Base-by-base conservation (phyloP, 2,113 vertebrate genomes). In the Motacilla alba region DNA sequence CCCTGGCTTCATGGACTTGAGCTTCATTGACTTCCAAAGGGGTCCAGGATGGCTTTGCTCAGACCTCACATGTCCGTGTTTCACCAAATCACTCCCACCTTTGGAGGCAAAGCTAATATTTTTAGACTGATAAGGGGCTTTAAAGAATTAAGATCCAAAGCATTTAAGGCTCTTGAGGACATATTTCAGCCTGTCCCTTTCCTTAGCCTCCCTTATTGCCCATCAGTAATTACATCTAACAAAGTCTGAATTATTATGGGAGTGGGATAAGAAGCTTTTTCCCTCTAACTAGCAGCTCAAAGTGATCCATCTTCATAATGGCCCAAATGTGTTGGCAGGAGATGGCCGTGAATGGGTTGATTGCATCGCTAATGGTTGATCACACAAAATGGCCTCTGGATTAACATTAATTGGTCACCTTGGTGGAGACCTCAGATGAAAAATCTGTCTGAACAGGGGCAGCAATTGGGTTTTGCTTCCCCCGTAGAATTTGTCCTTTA, bases 301-400 rank as follows among this genome's bases (percentile, higher is more conserved):
- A 95, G 92, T 89, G 76, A 96, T 94, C 69, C 0, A 12, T 96
- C 95, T 96, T 92, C 93, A 64, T 92, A 96, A 97, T 81, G 92
- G 39, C 35, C 85, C 91, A 75, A 90, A 86, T 83, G 85, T 95
- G 92, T 88, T 92, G 89, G 76, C 76, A 83, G 80, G 78, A 49
- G 93, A 95, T 92, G 88, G 60, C 79, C 39, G 4, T 95, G 92
- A 90, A 90, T 75, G 72, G 87, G 92, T 83, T 93, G 93, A 94
- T 94, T 94, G 93, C 93, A 12, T 93, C 11, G 0, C 85, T 96
- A 95, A 97, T 94, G 93, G 92, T 27, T 86, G 90, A 92, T 96
- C 60, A 64, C 79, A 90, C n/a, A 75, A 77, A 96, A 81, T 90
- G 69, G 56, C 88, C 92, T 83, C 82, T 92, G 83, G 88, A 93